phyloP scores from a whole-genome alignment of 2,888 invertebrate genomes.

The Diaphora mendica region DNA sequence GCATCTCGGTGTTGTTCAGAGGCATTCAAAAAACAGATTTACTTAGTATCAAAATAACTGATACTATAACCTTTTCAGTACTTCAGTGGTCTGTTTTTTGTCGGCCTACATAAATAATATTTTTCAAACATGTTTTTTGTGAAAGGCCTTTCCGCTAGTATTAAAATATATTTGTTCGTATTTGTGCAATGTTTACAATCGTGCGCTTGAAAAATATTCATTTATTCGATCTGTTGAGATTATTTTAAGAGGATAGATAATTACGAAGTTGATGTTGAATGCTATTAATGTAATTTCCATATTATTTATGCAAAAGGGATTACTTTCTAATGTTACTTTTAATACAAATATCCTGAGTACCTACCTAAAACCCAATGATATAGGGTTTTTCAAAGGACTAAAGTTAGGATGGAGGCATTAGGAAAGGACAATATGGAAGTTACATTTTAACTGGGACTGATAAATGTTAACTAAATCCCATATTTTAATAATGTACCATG shows the following conservation, averaged over 20 bases:
- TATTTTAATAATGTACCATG: conserved; percentile 69
- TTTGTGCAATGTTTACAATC: conserved; percentile 28
- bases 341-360: conserved; percentile 16
- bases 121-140: conserved; percentile 48
- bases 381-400: conserved; percentile 58
- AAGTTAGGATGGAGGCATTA: conserved; percentile 48
- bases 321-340: conserved; percentile 15
- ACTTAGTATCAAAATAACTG: background rate
- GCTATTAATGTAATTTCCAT: conserved; percentile 73
- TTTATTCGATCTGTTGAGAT: conserved; percentile 37
- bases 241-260: conserved; percentile 30
- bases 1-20: conserved; percentile 42
- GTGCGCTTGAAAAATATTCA: conserved; percentile 50
- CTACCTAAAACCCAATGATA: conserved; percentile 5
- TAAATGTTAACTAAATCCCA: conserved; percentile 47
- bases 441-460: conserved; percentile 60
- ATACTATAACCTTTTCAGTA: background rate
- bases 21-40: conserved; percentile 46
- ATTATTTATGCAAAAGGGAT: conserved; percentile 39
- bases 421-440: conserved; percentile 67
- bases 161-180: conserved; percentile 22
- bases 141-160: conserved; percentile 21
- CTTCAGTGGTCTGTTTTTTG: conserved; percentile 44
- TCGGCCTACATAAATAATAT: conserved; percentile 49
- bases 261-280: conserved; percentile 40